Percentiles rank a stretch among this genome's conserved stretches.
phyloP scores from a whole-genome alignment of 2,888 invertebrate genomes.

The Lasioglossum villosulum region DNA sequence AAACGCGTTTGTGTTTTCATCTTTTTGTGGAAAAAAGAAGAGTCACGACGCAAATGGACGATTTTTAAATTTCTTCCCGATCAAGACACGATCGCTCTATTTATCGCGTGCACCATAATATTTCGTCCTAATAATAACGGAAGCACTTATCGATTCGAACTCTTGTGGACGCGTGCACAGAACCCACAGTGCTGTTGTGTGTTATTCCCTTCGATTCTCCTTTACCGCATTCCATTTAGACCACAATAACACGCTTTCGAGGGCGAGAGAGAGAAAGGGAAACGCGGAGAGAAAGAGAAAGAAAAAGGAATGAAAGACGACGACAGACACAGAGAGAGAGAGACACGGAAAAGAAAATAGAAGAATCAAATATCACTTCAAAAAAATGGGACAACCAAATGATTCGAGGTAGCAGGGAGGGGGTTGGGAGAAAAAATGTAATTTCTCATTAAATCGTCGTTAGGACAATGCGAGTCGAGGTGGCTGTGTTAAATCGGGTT shows the following conservation, averaged over 20 bases:
- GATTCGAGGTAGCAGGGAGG: not conserved
- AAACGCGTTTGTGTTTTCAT: not conserved
- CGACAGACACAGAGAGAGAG: not conserved
- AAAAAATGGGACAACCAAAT: slow-evolving; percentile 7
- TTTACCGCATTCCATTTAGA: slow-evolving; percentile 33
- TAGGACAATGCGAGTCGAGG: slow-evolving; percentile 74
- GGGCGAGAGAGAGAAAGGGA: not conserved
- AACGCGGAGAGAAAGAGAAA: not conserved
- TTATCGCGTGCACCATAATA: slow-evolving; percentile 48
- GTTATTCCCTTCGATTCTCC: slow-evolving; percentile 39
- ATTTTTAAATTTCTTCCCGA: slow-evolving; percentile 38
- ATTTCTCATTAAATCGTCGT: slow-evolving; percentile 72
- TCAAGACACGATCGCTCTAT: slow-evolving; percentile 30
- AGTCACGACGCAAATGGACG: slow-evolving; percentile 7
- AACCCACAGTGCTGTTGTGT: slow-evolving; percentile 39
- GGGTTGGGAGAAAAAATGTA: slow-evolving; percentile 49
- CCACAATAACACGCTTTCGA: not conserved
- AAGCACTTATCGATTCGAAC: slow-evolving; percentile 68
- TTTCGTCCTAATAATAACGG: slow-evolving; percentile 66
- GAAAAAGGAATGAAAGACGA: not conserved
- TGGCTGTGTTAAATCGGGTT: slow-evolving; percentile 83
- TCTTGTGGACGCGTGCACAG: slow-evolving; percentile 59
- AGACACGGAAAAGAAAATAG: not conserved
- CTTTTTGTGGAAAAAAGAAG: not conserved
- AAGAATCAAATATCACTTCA: not conserved